Evolutionary conservation across 2,888 invertebrate species (phyloP).

Genomic region (Merodon equestris): DNA sequence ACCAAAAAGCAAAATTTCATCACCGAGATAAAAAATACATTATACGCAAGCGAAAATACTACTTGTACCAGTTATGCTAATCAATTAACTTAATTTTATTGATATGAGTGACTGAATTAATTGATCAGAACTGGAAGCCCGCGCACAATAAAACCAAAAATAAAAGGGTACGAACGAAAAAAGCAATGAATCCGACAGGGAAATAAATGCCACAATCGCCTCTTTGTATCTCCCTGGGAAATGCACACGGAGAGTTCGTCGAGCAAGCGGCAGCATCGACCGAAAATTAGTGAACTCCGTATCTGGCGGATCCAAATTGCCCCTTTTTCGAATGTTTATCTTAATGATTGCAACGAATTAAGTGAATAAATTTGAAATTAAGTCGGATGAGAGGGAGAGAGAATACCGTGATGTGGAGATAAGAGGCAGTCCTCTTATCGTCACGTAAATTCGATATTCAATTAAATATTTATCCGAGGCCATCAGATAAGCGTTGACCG

Average conservation of each 20-base stretch:
- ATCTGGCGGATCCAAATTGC: slow-evolving; percentile 42
- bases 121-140: slow-evolving; percentile 59
- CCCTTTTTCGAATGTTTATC: slow-evolving; percentile 53
- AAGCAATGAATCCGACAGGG: not conserved
- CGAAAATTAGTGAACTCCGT: slow-evolving; percentile 54
- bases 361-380: slow-evolving; percentile 63
- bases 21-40: slow-evolving; percentile 47
- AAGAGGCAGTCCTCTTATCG: slow-evolving; percentile 47
- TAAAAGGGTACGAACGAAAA: not conserved
- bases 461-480: slow-evolving; percentile 52
- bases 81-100: slow-evolving; percentile 69
- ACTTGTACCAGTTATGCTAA: slow-evolving; percentile 68
- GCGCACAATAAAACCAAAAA: slow-evolving; percentile 44
- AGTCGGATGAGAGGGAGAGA: slow-evolving; percentile 39
- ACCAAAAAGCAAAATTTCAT: slow-evolving; percentile 41
- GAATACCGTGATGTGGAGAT: slow-evolving; percentile 41
- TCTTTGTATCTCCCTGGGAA: slow-evolving; percentile 45
- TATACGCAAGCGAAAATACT: slow-evolving; percentile 63
- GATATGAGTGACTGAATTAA: slow-evolving; percentile 68
- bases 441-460: slow-evolving; percentile 58
- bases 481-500: slow-evolving; percentile 36
- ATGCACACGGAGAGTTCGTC: slow-evolving; percentile 30
- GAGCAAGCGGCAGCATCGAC: slow-evolving; percentile 14
- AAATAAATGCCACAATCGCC: slow-evolving; percentile 35
- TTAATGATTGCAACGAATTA: slow-evolving; percentile 68